Base-by-base conservation (phyloP, 1,140 invertebrate genomes). In the Laodelphax striatellus region DNA sequence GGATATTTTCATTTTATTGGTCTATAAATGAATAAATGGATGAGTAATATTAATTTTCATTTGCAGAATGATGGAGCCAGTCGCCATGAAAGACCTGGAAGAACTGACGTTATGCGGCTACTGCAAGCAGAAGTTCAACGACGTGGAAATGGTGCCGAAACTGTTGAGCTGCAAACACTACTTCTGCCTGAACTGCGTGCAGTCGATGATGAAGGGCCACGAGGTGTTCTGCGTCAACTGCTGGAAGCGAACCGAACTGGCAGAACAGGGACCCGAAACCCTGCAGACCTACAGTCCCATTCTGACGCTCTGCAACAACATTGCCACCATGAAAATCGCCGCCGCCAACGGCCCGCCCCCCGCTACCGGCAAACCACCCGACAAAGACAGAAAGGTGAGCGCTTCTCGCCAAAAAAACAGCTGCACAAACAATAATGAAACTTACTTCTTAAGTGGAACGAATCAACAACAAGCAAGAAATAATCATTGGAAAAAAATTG, bases 101-200 rank as follows among this genome's bases (percentile, higher is more conserved):
- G 80, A 85, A 72, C 75, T 88, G 70, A 82, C 83, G 61, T 75
- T 82, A 60, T 88, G 85, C 72, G 79, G 77, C 61, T 82, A 78
- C 66, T 86, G 82, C 78, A 81, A 82, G 70, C 77, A 80, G 70
- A 79, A 80, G 67, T 85, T 82, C 72, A 86, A 87, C 70, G 83
- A 86, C 58, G 72, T 74, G 34, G 80, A 83, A 63, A 79, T 81
- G 68, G 77, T 79, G 62, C 87, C 87, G 44, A 88, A 88, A 70
- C 75, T 86, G 69, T 77, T 90, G 55, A 78, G 78, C 50, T 89
- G 86, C 75, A 84, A 84, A 68, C 87, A 89, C 69, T 82, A 82
- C 69, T 86, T 86, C 71, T 90, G 87, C 68, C 75, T 86, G 63
- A 79, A 82, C 59, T 90, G 87, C 71, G 79, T 85, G 66, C 79